Evolutionary conservation across 2,888 invertebrate species (phyloP).

Genomic region (Xylota segnis): DNA sequence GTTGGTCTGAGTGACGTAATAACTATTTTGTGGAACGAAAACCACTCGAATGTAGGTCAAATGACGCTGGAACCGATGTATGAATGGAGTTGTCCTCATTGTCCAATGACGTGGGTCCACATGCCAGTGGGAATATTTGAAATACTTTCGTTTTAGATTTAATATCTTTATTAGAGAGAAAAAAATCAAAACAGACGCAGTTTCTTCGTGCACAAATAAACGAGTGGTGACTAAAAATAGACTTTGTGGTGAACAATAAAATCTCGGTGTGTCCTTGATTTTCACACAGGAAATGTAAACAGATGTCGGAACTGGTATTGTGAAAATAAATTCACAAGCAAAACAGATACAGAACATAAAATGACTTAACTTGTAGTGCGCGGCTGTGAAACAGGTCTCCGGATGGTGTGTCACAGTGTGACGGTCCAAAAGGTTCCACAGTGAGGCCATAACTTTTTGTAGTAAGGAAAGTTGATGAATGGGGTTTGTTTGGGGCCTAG

Average conservation of each 20-base stretch:
- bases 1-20: constrained; percentile 16
- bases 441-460: too few relatives aligned
- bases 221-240: constrained; percentile 4
- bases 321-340: not conserved
- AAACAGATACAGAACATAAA: too few relatives aligned
- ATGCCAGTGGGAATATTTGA: not conserved
- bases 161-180: not conserved
- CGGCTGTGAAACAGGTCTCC: too few relatives aligned
- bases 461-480: too few relatives aligned
- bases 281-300: not conserved
- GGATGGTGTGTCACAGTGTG: too few relatives aligned
- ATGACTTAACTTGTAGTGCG: too few relatives aligned
- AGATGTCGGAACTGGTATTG: not conserved
- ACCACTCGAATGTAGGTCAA: constrained; percentile 49
- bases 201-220: not conserved
- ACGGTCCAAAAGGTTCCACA: too few relatives aligned
- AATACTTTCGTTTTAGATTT: constrained; percentile 1
- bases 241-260: not conserved
- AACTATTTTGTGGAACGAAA: not conserved
- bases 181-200: not conserved
- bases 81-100: too few relatives aligned
- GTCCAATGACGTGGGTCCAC: too few relatives aligned
- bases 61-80: too few relatives aligned
- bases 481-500: too few relatives aligned
- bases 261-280: not conserved